phyloP scores from a whole-genome alignment of 2,113 vertebrate genomes.

The Microtus richardsoni region DNA sequence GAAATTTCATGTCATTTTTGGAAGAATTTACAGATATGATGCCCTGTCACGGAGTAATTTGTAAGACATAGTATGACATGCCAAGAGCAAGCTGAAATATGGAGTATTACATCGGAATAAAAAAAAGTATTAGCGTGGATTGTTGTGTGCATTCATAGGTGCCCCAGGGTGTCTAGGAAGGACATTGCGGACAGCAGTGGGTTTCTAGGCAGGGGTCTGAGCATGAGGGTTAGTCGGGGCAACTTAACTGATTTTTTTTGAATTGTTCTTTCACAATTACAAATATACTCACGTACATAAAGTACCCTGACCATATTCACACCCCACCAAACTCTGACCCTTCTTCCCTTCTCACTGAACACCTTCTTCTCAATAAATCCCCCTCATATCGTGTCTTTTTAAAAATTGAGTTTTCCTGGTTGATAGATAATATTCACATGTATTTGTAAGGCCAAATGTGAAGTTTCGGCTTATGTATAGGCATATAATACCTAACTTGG shows the following conservation, averaged over 20 bases:
- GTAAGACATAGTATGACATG: neutral
- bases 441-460: neutral
- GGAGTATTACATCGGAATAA: constrained; percentile 2
- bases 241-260: neutral
- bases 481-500: neutral
- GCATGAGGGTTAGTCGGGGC: neutral
- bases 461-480: neutral
- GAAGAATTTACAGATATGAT: constrained; percentile 17
- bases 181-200: neutral
- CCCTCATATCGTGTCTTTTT: neutral
- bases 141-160: neutral
- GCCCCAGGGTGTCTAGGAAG: neutral
- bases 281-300: neutral
- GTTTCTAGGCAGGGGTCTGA: neutral
- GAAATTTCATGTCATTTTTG: constrained; percentile 10
- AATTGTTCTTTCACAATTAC: neutral
- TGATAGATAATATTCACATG: neutral
- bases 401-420: neutral
- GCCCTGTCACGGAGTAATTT: constrained; percentile 39
- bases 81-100: constrained; percentile 56
- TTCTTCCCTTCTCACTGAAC: neutral
- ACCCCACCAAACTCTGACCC: neutral
- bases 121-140: neutral
- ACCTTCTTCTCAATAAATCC: neutral
- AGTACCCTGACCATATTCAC: neutral